Base-by-base conservation (phyloP, 2,888 invertebrate species). In the Antheraea assamensis region DNA sequence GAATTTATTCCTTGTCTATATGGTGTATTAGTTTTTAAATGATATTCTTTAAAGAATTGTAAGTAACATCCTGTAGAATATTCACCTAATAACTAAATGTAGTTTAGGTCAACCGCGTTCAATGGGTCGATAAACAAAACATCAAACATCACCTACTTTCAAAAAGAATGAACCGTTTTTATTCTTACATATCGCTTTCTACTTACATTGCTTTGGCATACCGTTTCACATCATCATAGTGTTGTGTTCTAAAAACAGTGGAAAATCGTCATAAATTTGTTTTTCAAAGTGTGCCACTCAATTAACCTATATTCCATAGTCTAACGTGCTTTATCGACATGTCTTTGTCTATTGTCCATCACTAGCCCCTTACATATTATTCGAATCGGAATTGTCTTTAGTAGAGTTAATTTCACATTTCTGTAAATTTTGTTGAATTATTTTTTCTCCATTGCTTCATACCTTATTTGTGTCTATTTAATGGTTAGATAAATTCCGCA, bases 71-170 rank as follows among this genome's bases (percentile, higher is more conserved):
- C 82, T 83, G 80, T 86, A 82, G 72, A 78, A n/a, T 30, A 73
- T 17, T n/a, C 72, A 76, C 73, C 73, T 70, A 70, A 77, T 74
- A 79, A 74, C 55, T 15, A 76, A 78, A 82, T 78, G 73, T 74
- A 73, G 77, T 80, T 71, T 79, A 81, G 80, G 78, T 71, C 79
- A 78, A 72, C 66, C 74, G 74, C 76, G 64, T 71, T 77, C 75
- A 77, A 78, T 77, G 42, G 15, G 68, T 30, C 73, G 73, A 77
- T 78, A 80, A 82, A 77, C 66, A 78, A 76, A 76, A 83, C 73
- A 71, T 73, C 81, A 86, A 86, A 88, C 78, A 86, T 74, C 78
- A 74, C 84, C 87, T 80, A 87, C 81, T 82, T 88, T 83, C 73
- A 31, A 66, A 66, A 66, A 75, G 77, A 78, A 75, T 71, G 75